These are phyloP conservation scores for Lagopus muta DNA, from an alignment of 2,113 vertebrate genomes.

Conservation along the genomic window DNA sequence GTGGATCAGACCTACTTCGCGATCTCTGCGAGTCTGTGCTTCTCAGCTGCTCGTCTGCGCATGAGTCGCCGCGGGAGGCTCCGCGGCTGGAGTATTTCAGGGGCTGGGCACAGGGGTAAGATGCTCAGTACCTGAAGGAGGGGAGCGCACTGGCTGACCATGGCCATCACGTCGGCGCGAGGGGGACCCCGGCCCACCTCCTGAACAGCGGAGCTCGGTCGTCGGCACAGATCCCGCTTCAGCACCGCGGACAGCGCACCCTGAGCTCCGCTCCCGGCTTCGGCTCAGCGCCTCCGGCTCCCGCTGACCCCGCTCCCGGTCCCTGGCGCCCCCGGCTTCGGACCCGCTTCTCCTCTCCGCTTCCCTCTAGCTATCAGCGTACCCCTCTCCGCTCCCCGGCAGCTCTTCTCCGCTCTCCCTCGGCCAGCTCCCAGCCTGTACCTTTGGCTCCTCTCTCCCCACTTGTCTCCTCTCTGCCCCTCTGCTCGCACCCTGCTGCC, in stretches of 20 bases:
- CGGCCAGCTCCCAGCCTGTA: neutral
- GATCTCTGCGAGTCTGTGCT: conserved; percentile 9
- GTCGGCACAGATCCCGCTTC: conserved; percentile 43
- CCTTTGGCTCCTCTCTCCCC: neutral
- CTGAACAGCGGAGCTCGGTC: neutral
- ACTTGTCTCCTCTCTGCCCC: neutral
- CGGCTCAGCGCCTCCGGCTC: neutral
- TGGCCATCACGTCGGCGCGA: neutral
- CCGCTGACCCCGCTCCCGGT: no score
- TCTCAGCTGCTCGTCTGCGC: conserved; percentile 6
- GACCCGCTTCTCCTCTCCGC: neutral
- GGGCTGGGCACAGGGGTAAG: conserved; percentile 4
- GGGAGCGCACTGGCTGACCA: neutral
- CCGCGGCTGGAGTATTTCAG: conserved; percentile 20
- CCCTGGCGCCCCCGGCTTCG: neutral
- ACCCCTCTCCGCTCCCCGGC: neutral
- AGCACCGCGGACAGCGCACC: conserved; percentile 86
- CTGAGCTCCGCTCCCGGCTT: neutral
- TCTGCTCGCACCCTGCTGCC: neutral
- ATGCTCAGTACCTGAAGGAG: neutral
- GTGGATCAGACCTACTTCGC: neutral
- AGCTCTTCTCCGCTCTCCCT: neutral
- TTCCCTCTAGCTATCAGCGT: conserved; percentile 64
- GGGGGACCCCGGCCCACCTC: accelerated
- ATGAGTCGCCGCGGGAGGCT: conserved; percentile 32